Base-by-base conservation (phyloP, 2,888 invertebrate species). In the Diadegma fenestrale region DNA sequence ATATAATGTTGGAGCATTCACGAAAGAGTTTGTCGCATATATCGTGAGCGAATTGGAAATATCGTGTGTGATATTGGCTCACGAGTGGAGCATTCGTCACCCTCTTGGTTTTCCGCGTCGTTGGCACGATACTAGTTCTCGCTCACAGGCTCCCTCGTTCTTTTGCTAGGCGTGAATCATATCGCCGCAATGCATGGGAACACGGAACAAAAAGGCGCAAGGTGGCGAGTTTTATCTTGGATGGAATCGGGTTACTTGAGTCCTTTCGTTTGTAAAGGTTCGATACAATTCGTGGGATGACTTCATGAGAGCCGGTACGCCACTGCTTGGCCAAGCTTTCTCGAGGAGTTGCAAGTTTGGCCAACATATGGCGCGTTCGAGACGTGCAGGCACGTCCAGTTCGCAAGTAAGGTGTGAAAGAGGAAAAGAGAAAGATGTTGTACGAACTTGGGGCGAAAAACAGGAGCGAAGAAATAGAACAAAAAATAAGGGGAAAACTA, bases 281-380 rank as follows among this genome's bases (percentile, higher is more conserved):
- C 19, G 63, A 45, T 33, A 63, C 30, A 75, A 14, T 41, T 26
- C 54, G 58, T 26, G 37, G 54, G 68, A 61, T 61, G 66, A 26
- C 45, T 30, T 43, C 77, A 48, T 75, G 45, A 58, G 45, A 58
- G 26, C 71, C 64, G 79, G 80, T 80, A 84, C 80, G 71, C 75
- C 84, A 84, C 77, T 80, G 72, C 58, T 43, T 66, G 43, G 68
- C 58, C 22, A 30, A 66, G 76, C 66, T 54, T 22, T 43, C 22
- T 45, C 68, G n/a, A 17, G 12, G 82, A 63, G 26, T 69, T 78
- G 84, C 86, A 84, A 88, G 87, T 88, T 89, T 89, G 43, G 84
- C 85, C 82, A 85, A 87, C 88, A 88, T 82, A 85, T 87, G 87
- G 84, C 72, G 48, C 76, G 54, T 66, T 33, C 69, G 63, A 82